Conservation (phyloP, 2,888 invertebrate genomes). For the Caradrina clavipalpis region DNA sequence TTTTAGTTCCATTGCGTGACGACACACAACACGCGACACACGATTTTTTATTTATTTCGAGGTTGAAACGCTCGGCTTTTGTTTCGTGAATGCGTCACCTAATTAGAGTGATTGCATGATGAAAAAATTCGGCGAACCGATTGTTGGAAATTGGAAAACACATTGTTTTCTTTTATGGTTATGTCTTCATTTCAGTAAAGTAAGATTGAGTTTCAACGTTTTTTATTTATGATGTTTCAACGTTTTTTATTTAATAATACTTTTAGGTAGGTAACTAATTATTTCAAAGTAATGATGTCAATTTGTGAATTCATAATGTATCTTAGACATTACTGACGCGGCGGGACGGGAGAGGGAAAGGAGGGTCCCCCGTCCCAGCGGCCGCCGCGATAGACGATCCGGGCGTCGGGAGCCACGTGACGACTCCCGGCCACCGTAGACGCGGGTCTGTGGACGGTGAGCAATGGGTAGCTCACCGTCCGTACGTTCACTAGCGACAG, state of each 20-base stretch:
- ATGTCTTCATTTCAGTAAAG: slow-evolving; percentile 27
- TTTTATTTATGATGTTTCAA: neutral
- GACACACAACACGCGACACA: slow-evolving; percentile 78
- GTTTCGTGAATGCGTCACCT: slow-evolving; percentile 71
- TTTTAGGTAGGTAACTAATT: neutral
- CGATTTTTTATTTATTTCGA: slow-evolving; percentile 78
- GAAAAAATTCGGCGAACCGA: slow-evolving; percentile 48
- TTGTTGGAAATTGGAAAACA: slow-evolving; percentile 57
- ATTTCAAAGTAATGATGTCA: no score
- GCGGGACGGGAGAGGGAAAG: no score
- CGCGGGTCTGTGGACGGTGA: no score
- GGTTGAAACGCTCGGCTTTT: slow-evolving; percentile 70
- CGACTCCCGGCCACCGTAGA: no score
- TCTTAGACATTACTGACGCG: no score
- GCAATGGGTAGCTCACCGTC: no score
- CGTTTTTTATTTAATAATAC: no score
- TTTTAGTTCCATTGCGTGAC: slow-evolving; percentile 83
- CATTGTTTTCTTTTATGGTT: slow-evolving; percentile 24
- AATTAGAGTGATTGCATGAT: slow-evolving; percentile 73
- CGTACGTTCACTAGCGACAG: no score
- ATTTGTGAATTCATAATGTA: no score
- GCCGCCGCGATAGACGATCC: no score
- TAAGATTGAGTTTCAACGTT: neutral
- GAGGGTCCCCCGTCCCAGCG: no score
- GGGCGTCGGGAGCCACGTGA: no score